Evolutionary conservation across 2,888 invertebrate genomes (phyloP), one percentile per base, ranked within the genome.

Genomic region (Clivina fossor): DNA sequence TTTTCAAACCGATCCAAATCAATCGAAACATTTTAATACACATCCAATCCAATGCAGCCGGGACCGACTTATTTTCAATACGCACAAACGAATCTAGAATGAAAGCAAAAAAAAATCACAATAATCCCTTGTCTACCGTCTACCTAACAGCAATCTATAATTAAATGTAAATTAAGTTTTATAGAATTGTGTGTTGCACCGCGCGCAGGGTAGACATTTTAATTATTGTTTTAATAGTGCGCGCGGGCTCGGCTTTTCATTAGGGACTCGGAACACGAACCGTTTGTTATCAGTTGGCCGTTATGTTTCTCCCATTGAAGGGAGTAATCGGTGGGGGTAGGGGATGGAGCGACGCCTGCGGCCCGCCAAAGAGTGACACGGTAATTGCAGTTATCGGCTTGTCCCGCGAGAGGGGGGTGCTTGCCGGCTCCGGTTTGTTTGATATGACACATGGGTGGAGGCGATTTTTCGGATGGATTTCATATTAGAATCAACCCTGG

Each of bases 101-200:
- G n/a, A n/a, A n/a, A n/a, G n/a, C n/a, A n/a, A n/a, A n/a, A n/a
- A n/a, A n/a, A n/a, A n/a, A n/a, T n/a, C n/a, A n/a, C n/a, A n/a
- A n/a, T n/a, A n/a, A n/a, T 16, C 35, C 35, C 38, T 38, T 38
- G n/a, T 9, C 11, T 5, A 15, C 15, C 19, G 20, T 38, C 5
- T 16, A 15, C 26, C 20, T 18, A 15, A 37, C n/a, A 28, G 26
- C 49, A 11, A 13, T 26, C 49, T 53, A 44, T 53, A 53, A 53
- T 53, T 53, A 53, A 53, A 53, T 53, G 53, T 53, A 53, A 53
- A 53, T 53, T 53, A 53, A 53, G 30, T 53, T 44, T 43, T 53
- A 53, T 53, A 53, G 53, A 44, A 53, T 53, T 44, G 53, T 53
- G 53, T 37, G n/a, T n/a, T n/a, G 44, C 37, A 44, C 35, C 47